A percentile compares a stretch with the other conserved stretches of the same genome.
phyloP scores from a whole-genome alignment of 2,113 vertebrate species.

The Marmota monax region DNA sequence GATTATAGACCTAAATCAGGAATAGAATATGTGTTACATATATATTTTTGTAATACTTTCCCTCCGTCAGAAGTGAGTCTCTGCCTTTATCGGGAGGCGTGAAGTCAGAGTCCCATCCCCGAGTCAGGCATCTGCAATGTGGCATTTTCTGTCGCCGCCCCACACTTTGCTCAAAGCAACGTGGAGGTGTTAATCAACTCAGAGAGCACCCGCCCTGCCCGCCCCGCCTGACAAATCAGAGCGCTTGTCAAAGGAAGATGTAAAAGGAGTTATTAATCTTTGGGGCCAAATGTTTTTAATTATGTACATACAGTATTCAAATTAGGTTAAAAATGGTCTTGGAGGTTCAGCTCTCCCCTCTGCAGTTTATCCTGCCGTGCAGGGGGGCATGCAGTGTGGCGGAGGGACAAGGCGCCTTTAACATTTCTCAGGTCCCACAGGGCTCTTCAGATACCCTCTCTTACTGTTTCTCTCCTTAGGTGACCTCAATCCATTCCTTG shows the following conservation, averaged over 20 bases:
- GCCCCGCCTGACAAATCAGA: conserved; percentile 77
- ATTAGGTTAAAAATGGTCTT: conserved; percentile 72
- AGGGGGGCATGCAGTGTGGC: not conserved
- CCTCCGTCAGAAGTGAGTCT: conserved; percentile 85
- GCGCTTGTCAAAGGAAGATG: conserved; percentile 80
- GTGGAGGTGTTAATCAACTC: conserved; percentile 85
- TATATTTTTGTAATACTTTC: conserved; percentile 87
- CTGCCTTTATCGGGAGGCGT: conserved; percentile 79
- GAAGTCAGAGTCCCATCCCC: conserved; percentile 83
- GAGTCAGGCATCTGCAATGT: conserved; percentile 82
- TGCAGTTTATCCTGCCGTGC: conserved; percentile 21
- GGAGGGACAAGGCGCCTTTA: not conserved
- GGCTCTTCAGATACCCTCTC: not conserved
- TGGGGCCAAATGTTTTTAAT: conserved; percentile 83
- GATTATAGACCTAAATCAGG: conserved; percentile 86
- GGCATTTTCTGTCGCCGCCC: conserved; percentile 82
- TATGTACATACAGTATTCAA: conserved; percentile 81
- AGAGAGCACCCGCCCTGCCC: conserved; percentile 70
- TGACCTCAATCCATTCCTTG: not conserved
- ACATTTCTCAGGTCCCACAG: not conserved
- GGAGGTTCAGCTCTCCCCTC: conserved; percentile 39
- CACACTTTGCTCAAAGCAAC: conserved; percentile 84
- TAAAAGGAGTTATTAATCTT: conserved; percentile 83
- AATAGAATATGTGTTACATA: conserved; percentile 86
- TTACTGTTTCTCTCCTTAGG: not conserved